Percentiles rank a stretch among this genome's conserved stretches.
phyloP scores from a whole-genome alignment of 2,113 vertebrate genomes.

The Nestor notabilis region DNA sequence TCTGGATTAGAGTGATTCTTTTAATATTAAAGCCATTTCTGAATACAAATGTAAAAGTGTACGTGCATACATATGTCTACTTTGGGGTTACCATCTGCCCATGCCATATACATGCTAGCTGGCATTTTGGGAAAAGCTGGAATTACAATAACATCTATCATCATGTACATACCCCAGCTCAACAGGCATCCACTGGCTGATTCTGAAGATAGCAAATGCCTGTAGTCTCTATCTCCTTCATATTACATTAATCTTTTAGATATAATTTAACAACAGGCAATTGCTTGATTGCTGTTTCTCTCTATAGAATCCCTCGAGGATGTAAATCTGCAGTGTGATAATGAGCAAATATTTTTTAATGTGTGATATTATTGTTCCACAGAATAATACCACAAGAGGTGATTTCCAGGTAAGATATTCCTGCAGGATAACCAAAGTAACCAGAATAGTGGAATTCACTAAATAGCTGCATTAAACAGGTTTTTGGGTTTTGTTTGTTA shows the following conservation, averaged over 20 bases:
- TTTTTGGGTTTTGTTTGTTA: rapidly evolving
- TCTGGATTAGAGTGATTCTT: not conserved
- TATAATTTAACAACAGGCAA: not conserved
- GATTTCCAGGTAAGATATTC: not conserved
- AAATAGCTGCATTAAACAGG: not conserved
- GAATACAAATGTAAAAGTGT: slow-evolving; percentile 10
- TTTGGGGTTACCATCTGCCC: not conserved
- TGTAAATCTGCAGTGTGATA: not conserved
- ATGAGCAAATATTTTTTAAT: slow-evolving; percentile 14
- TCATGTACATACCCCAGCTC: not conserved
- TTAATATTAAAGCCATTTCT: not conserved
- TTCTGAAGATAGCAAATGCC: not conserved
- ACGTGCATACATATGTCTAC: not conserved
- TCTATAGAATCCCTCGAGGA: not conserved
- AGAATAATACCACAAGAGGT: not conserved
- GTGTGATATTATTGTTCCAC: not conserved
- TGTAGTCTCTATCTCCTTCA: not conserved
- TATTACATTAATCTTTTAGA: not conserved
- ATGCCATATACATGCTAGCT: not conserved
- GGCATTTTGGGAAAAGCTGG: not conserved
- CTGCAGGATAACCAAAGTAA: not conserved
- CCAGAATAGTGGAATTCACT: not conserved
- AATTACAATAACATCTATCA: not conserved
- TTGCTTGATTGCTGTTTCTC: not conserved
- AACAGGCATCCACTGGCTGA: not conserved